Evolutionary conservation across 2,888 invertebrate species (phyloP), one percentile per base, ranked within the genome.

Genomic region (Galerucella calmariensis): DNA sequence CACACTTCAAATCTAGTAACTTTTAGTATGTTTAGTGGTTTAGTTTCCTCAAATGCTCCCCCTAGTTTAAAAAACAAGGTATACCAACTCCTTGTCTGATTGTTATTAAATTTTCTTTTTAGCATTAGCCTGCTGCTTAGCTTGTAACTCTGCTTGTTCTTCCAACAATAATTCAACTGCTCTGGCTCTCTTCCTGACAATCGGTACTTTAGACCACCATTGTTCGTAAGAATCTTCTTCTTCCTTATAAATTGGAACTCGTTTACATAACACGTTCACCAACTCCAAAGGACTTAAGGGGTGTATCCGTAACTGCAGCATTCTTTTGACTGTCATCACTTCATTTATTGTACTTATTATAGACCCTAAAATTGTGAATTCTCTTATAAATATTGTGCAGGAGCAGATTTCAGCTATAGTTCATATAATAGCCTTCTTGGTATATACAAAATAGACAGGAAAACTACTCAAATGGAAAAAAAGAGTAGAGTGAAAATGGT

Each of bases 201-300:
- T 90, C 0, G 97, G 96, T 0, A 96, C 96, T 86, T 96, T 97
- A 0, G 90, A 88, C 90, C 92, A 94, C 92, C 93, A 93, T 0
- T 88, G 85, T 53, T 90, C 90, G 20, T 94, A 95, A 0, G 95
- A 91, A 81, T 95, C 94, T 82, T 97, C 97, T 88, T 97, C 96
- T 77, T 97, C 97, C 78, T 93, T 93, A 86, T 95, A 97, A 0
- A 97, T 93, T 0, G 97, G 97, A 82, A 95, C 95, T 72, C 90
- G 90, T 9, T 90, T 88, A 77, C 94, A 92, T 0, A 97, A 88
- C 0, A 93, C 93, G 76, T 95, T 93, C 1, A 97, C 93, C 27
- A 97, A 90, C 87, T 97, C 97, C 2, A 92, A 91, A 65, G 94
- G 92, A 10, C 94, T 94, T 48, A 95, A 85, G 0, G 94, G 94